These are phyloP conservation scores for Alfaro cultratus DNA, from an alignment of 2,797 vertebrate species.

Conservation along the genomic window DNA sequence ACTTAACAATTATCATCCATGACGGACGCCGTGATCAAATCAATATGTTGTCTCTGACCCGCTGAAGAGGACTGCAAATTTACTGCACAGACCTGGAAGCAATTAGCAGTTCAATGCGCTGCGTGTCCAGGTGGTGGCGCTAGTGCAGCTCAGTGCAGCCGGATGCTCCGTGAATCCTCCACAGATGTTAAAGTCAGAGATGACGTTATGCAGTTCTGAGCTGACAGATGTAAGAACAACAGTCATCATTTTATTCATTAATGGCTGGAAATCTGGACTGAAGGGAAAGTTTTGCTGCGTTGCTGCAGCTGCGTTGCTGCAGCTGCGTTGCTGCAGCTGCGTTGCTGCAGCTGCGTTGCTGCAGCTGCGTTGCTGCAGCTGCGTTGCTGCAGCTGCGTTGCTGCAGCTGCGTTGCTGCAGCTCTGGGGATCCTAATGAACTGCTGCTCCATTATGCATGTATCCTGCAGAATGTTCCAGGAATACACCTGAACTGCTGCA, in stretches of 20 bases:
- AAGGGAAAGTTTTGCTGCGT: neutral
- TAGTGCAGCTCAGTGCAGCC: conserved; percentile 9
- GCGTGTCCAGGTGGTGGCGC: conserved; percentile 55
- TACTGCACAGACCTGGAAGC: conserved; percentile 63
- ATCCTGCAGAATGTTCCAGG: neutral
- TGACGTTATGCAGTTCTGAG: neutral
- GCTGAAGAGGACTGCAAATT: conserved; percentile 62
- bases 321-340: too few species aligned
- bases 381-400: too few species aligned
- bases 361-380: too few species aligned
- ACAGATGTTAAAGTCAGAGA: conserved; percentile 2
- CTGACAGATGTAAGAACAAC: neutral
- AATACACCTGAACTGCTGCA: neutral
- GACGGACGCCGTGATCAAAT: conserved; percentile 73
- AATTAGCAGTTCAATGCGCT: conserved; percentile 53
- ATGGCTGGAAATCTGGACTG: neutral
- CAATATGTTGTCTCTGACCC: conserved; percentile 75
- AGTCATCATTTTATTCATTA: neutral
- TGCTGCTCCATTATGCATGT: neutral
- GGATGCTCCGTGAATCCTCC: neutral
- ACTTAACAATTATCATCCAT: conserved; percentile 73
- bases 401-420: neutral
- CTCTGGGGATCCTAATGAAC: neutral
- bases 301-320: neutral
- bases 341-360: too few species aligned